Evolutionary conservation across 1,140 invertebrate genomes (phyloP).

Genomic region (Calliopsis andreniformis): DNA sequence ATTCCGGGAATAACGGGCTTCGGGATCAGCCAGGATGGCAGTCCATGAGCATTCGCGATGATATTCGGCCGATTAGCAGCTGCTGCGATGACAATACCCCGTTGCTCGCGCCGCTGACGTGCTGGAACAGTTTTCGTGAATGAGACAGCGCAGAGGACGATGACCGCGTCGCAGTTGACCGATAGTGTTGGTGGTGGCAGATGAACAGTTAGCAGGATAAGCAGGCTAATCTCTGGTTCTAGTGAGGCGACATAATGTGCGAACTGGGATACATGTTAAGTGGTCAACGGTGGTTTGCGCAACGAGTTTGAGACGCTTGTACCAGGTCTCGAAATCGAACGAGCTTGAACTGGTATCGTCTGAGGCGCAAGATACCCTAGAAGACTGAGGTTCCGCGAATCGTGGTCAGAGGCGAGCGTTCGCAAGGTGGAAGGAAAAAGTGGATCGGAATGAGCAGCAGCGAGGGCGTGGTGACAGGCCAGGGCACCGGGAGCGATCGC

Average conservation of each 20-base stretch:
- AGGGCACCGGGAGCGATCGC: constrained; percentile 67
- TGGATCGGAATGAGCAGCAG: constrained; percentile 67
- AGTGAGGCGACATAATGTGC: not conserved
- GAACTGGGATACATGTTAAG: constrained; percentile 2
- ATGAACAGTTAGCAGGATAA: not conserved
- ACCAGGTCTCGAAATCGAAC: too few species aligned
- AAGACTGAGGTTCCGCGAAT: not conserved
- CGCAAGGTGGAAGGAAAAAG: not conserved
- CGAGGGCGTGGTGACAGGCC: constrained; percentile 71
- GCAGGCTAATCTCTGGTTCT: not conserved
- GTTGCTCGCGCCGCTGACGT: constrained; percentile 15
- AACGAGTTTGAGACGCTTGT: too few species aligned
- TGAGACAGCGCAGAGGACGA: not conserved
- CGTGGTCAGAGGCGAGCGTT: not conserved
- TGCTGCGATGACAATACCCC: constrained; percentile 13
- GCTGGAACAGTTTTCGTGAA: not conserved
- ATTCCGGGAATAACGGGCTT: constrained; percentile 61
- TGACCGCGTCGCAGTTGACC: not conserved
- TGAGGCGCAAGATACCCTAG: not conserved
- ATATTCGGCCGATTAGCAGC: not conserved
- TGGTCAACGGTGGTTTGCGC: not conserved
- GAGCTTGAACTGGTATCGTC: too few species aligned
- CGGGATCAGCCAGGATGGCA: constrained; percentile 29
- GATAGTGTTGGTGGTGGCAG: not conserved
- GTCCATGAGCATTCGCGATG: constrained; percentile 5